These are phyloP conservation scores for Saturnia japonica DNA, from an alignment of 2,888 invertebrate species.

Conservation along the genomic window DNA sequence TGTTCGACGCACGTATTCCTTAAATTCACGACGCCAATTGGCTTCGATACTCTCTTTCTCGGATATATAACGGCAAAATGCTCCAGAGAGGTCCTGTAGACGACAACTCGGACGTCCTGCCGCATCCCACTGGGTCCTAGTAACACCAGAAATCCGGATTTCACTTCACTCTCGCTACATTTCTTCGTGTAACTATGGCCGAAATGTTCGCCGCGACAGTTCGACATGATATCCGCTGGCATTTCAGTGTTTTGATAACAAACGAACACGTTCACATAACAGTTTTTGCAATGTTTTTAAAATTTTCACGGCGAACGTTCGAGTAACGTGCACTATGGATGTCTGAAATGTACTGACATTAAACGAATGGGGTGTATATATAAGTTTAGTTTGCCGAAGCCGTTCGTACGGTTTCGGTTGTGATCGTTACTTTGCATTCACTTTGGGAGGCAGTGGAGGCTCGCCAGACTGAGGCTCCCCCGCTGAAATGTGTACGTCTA, in stretches of 20 bases:
- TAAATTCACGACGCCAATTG: constrained; percentile 83
- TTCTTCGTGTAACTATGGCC: constrained; percentile 57
- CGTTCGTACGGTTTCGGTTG: constrained; percentile 50
- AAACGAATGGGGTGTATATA: constrained; percentile 52
- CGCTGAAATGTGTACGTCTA: constrained; percentile 31
- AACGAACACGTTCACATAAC: constrained; percentile 43
- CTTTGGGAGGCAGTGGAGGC: constrained; percentile 46
- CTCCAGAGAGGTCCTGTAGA: constrained; percentile 84
- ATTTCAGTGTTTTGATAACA: constrained; percentile 57
- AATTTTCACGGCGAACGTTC: constrained; percentile 29
- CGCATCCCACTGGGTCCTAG: constrained; percentile 81
- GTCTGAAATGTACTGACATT: constrained; percentile 54
- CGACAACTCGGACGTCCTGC: constrained; percentile 84
- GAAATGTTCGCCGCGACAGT: constrained; percentile 62
- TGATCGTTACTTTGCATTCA: constrained; percentile 64
- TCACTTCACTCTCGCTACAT: constrained; percentile 80
- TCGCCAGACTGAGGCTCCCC: constrained; percentile 36
- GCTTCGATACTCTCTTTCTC: constrained; percentile 83
- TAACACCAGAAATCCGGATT: constrained; percentile 84
- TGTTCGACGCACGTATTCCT: constrained; percentile 82
- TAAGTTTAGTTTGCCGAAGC: constrained; percentile 50
- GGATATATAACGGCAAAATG: constrained; percentile 86
- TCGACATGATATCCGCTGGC: constrained; percentile 67
- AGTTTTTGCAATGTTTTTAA: constrained; percentile 44
- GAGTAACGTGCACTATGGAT: constrained; percentile 32